phyloP scores from a whole-genome alignment of 2,113 vertebrate genomes.

The Glaucomys volans region DNA sequence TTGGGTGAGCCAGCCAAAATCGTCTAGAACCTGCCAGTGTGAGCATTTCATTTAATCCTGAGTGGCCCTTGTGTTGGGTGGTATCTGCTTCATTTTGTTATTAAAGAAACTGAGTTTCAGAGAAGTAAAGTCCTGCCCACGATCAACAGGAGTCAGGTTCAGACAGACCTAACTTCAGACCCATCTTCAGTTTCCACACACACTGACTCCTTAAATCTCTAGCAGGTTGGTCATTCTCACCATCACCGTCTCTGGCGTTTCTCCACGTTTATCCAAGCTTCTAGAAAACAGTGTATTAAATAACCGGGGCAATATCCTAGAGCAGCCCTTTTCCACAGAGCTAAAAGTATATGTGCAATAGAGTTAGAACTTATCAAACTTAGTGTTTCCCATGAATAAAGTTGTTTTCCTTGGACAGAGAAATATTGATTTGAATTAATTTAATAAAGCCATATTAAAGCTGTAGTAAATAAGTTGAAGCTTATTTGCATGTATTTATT shows the following conservation, averaged over 20 bases:
- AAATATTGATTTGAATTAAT: background rate
- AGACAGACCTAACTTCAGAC: background rate
- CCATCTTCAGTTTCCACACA: background rate
- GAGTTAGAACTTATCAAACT: conserved; percentile 17
- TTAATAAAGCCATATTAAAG: conserved; percentile 31
- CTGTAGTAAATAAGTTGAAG: conserved; percentile 13
- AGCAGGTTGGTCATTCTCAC: background rate
- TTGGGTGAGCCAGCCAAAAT: background rate
- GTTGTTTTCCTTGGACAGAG: conserved; percentile 47
- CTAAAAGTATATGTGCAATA: background rate
- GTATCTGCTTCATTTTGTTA: conserved; percentile 33
- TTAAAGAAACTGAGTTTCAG: conserved; percentile 34
- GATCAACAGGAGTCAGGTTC: background rate
- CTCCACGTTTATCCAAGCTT: background rate
- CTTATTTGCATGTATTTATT: background rate
- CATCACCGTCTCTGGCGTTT: background rate
- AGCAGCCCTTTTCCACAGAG: background rate
- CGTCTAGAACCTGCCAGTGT: background rate
- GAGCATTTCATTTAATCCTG: conserved; percentile 40
- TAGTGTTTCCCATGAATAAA: conserved; percentile 29
- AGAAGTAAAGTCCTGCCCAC: background rate
- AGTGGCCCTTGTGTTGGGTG: background rate
- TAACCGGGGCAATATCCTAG: background rate
- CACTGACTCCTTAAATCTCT: background rate
- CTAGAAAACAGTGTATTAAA: background rate